Base-by-base conservation (phyloP, 2,888 invertebrate species). In the Pristionchus fissidentatus region DNA sequence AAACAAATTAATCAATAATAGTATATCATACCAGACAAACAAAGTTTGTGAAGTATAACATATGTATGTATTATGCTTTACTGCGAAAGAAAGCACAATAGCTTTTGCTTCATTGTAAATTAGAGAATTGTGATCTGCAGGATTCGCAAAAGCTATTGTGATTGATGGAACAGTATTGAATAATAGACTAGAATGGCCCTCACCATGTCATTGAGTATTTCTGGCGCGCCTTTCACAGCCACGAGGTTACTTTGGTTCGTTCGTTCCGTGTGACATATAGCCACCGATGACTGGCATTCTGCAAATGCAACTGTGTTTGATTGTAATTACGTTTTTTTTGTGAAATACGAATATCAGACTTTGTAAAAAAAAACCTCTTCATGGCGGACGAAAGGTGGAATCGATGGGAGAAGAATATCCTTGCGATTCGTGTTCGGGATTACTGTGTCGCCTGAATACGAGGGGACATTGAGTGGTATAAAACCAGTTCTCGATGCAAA, bases 211-310 rank as follows among this genome's bases (percentile, higher is more conserved):
- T 96, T 96, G 10, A 99, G 93, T 0, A 96, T 95, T 94, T 99
- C 99, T 0, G 99, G 99, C 0, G 99, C 99, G 81, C 99, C 99
- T 93, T 99, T 99, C 0, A 98, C 97, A 52, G 97, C 95, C 52
- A 95, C 96, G 60, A 98, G 29, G 43, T n/a, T 87, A 87, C 19
- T 75, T 43, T 0, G 85, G 70, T 46, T 82, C 82, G 52, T 35
- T 82, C 66, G 98, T 97, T 52, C 95, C 95, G 13, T 94, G 93
- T 38, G 86, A 86, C 38, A 94, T 92, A 75, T 95, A 94, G 92
- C 96, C 97, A 0, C 97, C 97, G 83, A 97, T 96, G 8, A 88
- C 89, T 5, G 87, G 90, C 89, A 89, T 89, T 57, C 77, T 66
- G 49, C 35, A 86, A 98, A 2, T 13, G 26, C 8, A n/a, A n/a